A percentile compares a stretch with the other conserved stretches of the same genome.
Evolutionary conservation across 2,797 vertebrate genomes (phyloP).

Genomic region (Chloroceryle amazona): DNA sequence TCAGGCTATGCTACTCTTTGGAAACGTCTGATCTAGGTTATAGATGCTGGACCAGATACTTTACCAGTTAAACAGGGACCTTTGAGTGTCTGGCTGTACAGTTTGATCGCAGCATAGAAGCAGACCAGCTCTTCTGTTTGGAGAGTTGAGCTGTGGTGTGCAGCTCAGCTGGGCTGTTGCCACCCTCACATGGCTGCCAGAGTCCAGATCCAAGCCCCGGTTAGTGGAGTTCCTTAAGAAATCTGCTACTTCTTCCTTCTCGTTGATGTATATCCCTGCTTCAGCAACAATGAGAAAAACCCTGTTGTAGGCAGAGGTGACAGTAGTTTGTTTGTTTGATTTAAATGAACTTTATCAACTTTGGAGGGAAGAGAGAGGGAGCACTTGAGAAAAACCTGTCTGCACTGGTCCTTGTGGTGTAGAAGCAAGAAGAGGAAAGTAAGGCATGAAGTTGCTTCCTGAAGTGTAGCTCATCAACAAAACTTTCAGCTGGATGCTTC

Average conservation of each 20-base stretch:
- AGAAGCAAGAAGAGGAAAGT: background rate
- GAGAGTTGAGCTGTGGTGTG: background rate
- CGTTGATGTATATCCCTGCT: background rate
- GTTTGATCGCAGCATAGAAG: background rate
- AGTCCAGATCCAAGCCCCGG: background rate
- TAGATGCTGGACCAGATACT: background rate
- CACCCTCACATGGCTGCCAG: rapidly evolving
- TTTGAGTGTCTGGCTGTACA: background rate
- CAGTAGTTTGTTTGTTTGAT: background rate
- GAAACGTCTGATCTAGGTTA: background rate
- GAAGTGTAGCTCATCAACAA: rapidly evolving
- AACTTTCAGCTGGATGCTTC: background rate
- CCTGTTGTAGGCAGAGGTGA: background rate
- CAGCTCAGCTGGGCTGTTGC: background rate
- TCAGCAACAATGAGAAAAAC: rapidly evolving
- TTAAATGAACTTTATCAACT: background rate
- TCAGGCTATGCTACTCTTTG: background rate
- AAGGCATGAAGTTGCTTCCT: background rate
- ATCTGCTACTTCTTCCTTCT: background rate
- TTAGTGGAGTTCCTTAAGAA: background rate
- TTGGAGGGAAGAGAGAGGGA: background rate
- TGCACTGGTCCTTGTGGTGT: background rate
- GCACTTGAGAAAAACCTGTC: background rate
- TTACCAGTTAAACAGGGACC: background rate
- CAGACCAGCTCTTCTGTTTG: background rate